Percentiles rank a stretch among this genome's conserved stretches.
Conservation (phyloP, 2,113 vertebrate genomes). For the Scolopax mira region DNA sequence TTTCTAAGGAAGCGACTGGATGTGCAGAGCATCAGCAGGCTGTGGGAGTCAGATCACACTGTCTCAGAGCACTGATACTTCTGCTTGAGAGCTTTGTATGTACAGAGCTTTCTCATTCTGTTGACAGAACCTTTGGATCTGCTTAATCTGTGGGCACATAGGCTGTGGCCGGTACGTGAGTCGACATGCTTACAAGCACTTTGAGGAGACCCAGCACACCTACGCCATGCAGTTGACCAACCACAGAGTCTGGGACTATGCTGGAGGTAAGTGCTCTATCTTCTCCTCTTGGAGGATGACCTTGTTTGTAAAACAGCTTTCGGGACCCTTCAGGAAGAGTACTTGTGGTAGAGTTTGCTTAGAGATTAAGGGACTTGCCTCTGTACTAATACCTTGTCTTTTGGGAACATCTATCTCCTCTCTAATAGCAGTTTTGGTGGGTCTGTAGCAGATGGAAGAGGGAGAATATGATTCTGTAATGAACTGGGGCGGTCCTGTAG, state of each 20-base stretch:
- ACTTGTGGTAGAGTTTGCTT: background rate
- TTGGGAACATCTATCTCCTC: background rate
- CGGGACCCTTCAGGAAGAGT: accelerated
- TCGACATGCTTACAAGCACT: slow-evolving; percentile 96
- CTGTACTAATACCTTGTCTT: background rate
- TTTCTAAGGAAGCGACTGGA: background rate
- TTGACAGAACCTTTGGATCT: slow-evolving; percentile 97
- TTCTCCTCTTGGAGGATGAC: background rate
- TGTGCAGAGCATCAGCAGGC: background rate
- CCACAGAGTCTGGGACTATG: slow-evolving; percentile 98
- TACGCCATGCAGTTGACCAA: slow-evolving; percentile 99
- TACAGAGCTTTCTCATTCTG: background rate
- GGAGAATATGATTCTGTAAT: background rate
- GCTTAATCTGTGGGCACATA: slow-evolving; percentile 96
- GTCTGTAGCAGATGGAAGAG: background rate
- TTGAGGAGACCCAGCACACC: slow-evolving; percentile 97
- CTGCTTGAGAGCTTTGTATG: background rate
- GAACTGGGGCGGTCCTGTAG: background rate
- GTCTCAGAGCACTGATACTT: accelerated
- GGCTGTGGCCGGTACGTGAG: slow-evolving; percentile 96
- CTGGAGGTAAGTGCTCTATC: slow-evolving; percentile 79
- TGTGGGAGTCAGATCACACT: accelerated
- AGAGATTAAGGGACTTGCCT: background rate
- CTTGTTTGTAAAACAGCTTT: background rate
- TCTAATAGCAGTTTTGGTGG: background rate